Conservation (phyloP, 1,140 invertebrate genomes). For the Oscheius sp. region DNA sequence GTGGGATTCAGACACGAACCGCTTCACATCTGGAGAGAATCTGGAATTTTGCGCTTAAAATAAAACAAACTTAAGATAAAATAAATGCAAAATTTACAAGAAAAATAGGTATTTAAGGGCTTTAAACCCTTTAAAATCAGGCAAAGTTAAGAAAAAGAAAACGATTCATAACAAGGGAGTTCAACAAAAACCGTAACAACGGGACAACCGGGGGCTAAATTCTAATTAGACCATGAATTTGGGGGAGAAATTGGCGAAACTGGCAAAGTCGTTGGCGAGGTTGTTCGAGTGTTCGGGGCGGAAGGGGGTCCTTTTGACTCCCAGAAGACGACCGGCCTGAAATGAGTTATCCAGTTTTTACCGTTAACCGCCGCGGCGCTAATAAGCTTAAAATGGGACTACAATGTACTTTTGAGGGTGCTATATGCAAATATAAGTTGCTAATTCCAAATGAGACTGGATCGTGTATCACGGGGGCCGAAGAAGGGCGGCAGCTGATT, state of each 20-base stretch:
- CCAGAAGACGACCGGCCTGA: slow-evolving; percentile 69
- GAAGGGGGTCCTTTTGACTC: slow-evolving; percentile 71
- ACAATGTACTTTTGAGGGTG: no score
- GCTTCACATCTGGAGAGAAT: neutral
- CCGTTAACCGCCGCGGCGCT: no score
- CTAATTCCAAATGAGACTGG: no score
- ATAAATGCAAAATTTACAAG: no score
- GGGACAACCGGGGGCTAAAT: no score
- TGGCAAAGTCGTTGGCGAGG: slow-evolving; percentile 85
- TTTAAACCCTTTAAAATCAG: neutral
- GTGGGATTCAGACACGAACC: neutral
- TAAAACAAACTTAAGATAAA: no score
- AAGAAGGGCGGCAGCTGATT: no score
- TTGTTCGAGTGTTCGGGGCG: slow-evolving; percentile 79
- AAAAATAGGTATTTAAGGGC: neutral
- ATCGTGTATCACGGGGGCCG: no score
- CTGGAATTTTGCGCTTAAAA: neutral
- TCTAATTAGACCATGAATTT: neutral
- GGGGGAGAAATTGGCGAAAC: slow-evolving; percentile 80
- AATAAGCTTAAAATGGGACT: no score
- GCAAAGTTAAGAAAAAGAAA: slow-evolving; percentile 6
- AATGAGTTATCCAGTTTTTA: slow-evolving; percentile 15
- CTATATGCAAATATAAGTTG: no score
- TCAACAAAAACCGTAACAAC: neutral
- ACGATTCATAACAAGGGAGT: neutral